phyloP scores from a whole-genome alignment of 2,888 invertebrate species.

The Heliconius erato region DNA sequence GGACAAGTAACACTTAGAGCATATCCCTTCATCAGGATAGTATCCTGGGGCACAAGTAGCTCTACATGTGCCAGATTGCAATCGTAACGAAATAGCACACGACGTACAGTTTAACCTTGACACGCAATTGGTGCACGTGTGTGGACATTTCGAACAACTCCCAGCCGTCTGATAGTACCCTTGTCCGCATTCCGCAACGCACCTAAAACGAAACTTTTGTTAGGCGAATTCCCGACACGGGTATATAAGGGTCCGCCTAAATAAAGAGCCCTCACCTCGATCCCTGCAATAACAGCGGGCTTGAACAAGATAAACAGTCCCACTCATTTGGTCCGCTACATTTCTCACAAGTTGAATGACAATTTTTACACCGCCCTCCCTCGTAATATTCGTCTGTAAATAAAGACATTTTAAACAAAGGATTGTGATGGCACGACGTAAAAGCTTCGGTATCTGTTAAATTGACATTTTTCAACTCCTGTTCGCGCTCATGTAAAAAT shows the following conservation, averaged over 20 bases:
- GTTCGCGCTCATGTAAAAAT: slow-evolving; percentile 54
- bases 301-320: slow-evolving; percentile 91
- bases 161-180: slow-evolving; percentile 91
- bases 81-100: slow-evolving; percentile 90
- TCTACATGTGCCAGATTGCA: slow-evolving; percentile 93
- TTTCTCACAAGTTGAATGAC: slow-evolving; percentile 93
- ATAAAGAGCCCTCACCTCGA: slow-evolving; percentile 71
- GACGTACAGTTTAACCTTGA: slow-evolving; percentile 93
- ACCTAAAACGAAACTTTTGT: slow-evolving; percentile 75
- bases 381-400: slow-evolving; percentile 90
- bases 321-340: slow-evolving; percentile 92
- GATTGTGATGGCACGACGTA: slow-evolving; percentile 51
- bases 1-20: slow-evolving; percentile 93
- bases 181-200: slow-evolving; percentile 92
- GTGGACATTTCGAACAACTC: slow-evolving; percentile 91
- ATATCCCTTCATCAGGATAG: slow-evolving; percentile 93
- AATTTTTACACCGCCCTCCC: slow-evolving; percentile 91
- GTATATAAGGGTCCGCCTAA: slow-evolving; percentile 58
- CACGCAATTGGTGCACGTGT: slow-evolving; percentile 91
- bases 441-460: slow-evolving; percentile 57
- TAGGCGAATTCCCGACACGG: slow-evolving; percentile 51
- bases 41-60: slow-evolving; percentile 92
- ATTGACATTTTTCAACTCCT: slow-evolving; percentile 57
- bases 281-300: slow-evolving; percentile 90
- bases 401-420: slow-evolving; percentile 60